Evolutionary conservation across 2,113 vertebrate genomes (phyloP).

Genomic region (Siniperca chuatsi): DNA sequence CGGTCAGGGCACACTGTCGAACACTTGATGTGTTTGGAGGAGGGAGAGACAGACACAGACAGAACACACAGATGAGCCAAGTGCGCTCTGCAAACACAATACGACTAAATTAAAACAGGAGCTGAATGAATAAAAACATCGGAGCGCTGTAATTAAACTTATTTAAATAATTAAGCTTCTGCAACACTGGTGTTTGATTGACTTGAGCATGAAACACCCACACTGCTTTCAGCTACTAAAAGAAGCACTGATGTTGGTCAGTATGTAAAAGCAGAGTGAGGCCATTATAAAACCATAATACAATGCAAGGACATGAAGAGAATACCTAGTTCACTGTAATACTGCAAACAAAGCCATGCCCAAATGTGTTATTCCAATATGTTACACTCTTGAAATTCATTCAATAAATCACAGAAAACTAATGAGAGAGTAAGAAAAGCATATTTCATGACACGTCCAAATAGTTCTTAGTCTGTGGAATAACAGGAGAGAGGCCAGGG

Average conservation of each 20-base stretch:
- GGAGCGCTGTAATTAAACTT: conserved; percentile 48
- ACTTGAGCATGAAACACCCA: conserved; percentile 18
- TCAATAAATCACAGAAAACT: conserved; percentile 65
- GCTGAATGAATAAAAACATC: conserved; percentile 26
- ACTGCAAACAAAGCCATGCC: not conserved
- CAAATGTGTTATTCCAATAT: conserved; percentile 22
- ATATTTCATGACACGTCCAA: conserved; percentile 63
- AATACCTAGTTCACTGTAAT: not conserved
- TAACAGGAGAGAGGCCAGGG: conserved; percentile 49
- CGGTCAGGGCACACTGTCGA: conserved; percentile 7
- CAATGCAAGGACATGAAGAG: not conserved
- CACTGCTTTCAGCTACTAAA: not conserved
- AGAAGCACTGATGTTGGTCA: not conserved
- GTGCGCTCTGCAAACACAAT: conserved; percentile 19
- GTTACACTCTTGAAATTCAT: conserved; percentile 39
- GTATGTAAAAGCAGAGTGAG: not conserved
- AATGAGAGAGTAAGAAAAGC: conserved; percentile 65
- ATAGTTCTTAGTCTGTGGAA: conserved; percentile 58
- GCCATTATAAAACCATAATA: conserved; percentile 28
- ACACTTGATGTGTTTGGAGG: conserved; percentile 27
- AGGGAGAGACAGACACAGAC: conserved; percentile 12
- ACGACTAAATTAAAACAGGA: conserved; percentile 13
- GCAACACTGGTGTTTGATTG: conserved; percentile 26
- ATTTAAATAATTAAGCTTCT: conserved; percentile 38
- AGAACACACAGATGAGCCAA: conserved; percentile 4